A percentile compares a stretch with the other conserved stretches of the same genome.
Evolutionary conservation across 2,888 invertebrate species (phyloP).

Genomic region (Erebia palarica): DNA sequence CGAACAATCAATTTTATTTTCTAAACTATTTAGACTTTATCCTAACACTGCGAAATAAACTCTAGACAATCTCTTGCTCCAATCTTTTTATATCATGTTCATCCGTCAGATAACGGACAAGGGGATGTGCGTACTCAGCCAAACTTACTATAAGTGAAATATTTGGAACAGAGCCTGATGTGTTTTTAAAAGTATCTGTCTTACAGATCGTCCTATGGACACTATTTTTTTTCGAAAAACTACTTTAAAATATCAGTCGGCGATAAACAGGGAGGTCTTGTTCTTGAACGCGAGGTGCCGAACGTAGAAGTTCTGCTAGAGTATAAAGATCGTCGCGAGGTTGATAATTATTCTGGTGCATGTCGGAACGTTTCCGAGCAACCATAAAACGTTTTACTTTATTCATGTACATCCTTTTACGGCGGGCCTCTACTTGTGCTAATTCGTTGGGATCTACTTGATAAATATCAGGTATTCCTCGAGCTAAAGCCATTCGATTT

Average conservation of each 20-base stretch:
- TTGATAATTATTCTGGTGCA: constrained; percentile 71
- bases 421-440: constrained; percentile 75
- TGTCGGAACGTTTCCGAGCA: constrained; percentile 79
- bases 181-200: constrained; percentile 23
- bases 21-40: constrained; percentile 52
- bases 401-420: constrained; percentile 75
- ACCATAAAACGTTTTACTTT: constrained; percentile 85
- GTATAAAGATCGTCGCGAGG: constrained; percentile 83
- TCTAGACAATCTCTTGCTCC: constrained; percentile 67
- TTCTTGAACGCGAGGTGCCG: constrained; percentile 78
- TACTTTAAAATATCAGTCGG: constrained; percentile 82
- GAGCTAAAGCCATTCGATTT: constrained; percentile 69
- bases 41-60: constrained; percentile 75
- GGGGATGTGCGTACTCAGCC: constrained; percentile 38
- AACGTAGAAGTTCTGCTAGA: constrained; percentile 81
- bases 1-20: constrained; percentile 38
- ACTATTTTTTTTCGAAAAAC: constrained; percentile 39
- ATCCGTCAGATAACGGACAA: constrained; percentile 49
- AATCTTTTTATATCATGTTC: constrained; percentile 46
- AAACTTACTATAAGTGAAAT: constrained; percentile 15
- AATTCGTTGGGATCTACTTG: constrained; percentile 71
- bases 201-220: constrained; percentile 41
- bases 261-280: constrained; percentile 83
- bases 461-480: constrained; percentile 71
- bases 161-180: constrained; percentile 21